Conservation (phyloP, 2,113 vertebrate genomes). For the Cranoglanis bouderius region DNA sequence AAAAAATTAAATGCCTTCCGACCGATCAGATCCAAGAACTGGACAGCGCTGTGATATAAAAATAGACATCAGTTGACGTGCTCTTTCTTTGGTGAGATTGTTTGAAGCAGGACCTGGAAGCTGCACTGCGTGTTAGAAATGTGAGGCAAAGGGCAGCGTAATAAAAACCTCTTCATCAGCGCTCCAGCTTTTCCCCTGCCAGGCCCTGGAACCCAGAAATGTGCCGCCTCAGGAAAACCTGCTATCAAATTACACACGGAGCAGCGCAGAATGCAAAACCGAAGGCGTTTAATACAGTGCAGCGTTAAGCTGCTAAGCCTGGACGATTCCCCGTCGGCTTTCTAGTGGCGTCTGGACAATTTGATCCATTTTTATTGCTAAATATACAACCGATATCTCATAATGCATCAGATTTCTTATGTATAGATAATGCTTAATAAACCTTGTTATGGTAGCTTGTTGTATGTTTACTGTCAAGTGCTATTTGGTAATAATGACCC, state of each 20-base stretch:
- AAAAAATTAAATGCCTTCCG: too few relatives aligned
- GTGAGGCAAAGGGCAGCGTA: conserved; percentile 17
- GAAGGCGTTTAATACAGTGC: conserved; percentile 59
- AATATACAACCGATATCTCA: background rate
- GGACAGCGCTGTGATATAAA: background rate
- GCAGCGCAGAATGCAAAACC: conserved; percentile 51
- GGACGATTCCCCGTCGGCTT: background rate
- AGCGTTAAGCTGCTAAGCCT: background rate
- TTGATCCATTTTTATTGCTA: background rate
- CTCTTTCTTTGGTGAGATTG: background rate
- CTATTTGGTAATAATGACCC: conserved; percentile 18
- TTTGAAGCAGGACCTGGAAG: background rate
- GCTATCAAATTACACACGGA: conserved; percentile 62
- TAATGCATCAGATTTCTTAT: background rate
- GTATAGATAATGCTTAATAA: conserved; percentile 9
- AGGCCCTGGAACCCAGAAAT: conserved; percentile 57
- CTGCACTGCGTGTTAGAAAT: background rate
- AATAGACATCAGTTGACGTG: background rate
- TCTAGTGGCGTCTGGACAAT: background rate
- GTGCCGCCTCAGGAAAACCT: conserved; percentile 66
- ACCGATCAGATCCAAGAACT: background rate
- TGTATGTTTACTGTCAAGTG: conserved; percentile 14
- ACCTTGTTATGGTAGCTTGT: background rate
- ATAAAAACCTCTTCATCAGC: conserved; percentile 38
- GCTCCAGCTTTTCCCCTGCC: conserved; percentile 35